These are phyloP conservation scores for Hesperophylax magnus DNA, from an alignment of 1,140 invertebrate genomes.

Conservation along the genomic window DNA sequence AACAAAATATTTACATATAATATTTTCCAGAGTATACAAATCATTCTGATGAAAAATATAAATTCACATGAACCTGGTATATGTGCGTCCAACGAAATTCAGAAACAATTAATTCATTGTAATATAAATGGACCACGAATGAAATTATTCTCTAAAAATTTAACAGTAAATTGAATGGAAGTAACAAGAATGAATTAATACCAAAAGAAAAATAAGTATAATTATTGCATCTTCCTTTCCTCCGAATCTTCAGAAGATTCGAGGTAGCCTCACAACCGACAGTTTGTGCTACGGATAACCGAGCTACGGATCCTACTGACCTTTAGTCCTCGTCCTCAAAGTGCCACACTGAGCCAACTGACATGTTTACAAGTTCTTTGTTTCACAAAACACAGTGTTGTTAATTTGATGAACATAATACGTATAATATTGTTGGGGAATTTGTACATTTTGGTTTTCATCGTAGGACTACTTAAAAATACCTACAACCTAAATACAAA, in stretches of 20 bases:
- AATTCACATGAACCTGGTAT: too few species aligned
- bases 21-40: too few species aligned
- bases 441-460: constrained; percentile 57
- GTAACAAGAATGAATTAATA: background rate
- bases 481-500: constrained; percentile 51
- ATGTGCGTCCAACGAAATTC: too few species aligned
- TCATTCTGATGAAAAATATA: too few species aligned
- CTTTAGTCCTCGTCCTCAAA: background rate
- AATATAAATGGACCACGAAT: too few species aligned
- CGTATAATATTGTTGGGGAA: constrained; percentile 9
- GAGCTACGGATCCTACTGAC: background rate
- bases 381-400: constrained; percentile 13
- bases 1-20: too few species aligned
- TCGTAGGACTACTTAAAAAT: constrained; percentile 51
- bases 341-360: too few species aligned
- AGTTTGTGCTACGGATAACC: background rate
- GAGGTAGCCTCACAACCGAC: background rate
- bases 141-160: too few species aligned
- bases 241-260: constrained; percentile 1
- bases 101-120: too few species aligned
- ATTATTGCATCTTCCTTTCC: constrained; percentile 30
- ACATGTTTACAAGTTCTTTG: background rate
- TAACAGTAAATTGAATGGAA: too few species aligned
- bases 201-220: background rate
- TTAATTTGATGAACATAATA: constrained; percentile 2